phyloP scores from a whole-genome alignment of 2,888 invertebrate species.

The Lochmaea crataegi region DNA sequence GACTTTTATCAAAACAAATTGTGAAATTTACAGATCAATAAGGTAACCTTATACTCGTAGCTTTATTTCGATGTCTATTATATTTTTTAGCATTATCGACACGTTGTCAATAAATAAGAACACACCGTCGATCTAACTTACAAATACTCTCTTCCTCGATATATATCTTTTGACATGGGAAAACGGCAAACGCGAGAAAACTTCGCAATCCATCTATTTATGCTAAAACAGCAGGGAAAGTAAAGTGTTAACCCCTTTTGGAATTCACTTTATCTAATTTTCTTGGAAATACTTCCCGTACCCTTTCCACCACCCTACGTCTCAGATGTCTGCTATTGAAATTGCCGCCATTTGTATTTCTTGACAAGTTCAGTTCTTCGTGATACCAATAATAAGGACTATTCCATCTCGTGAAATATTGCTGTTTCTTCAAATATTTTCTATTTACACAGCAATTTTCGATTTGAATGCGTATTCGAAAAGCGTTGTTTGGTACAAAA shows the following conservation, averaged over 20 bases:
- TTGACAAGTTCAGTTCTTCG: constrained; percentile 53
- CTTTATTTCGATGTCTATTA: background rate
- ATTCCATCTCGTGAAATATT: constrained; percentile 23
- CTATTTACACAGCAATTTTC: constrained; percentile 29
- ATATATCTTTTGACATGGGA: constrained; percentile 27
- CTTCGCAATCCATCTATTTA: constrained; percentile 29
- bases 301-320: constrained; percentile 34
- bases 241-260: constrained; percentile 49
- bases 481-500: constrained; percentile 14
- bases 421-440: constrained; percentile 25
- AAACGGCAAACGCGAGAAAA: constrained; percentile 18
- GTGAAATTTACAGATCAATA: too few species aligned
- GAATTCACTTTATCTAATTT: constrained; percentile 54
- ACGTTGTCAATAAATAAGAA: background rate
- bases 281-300: constrained; percentile 52
- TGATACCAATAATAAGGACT: constrained; percentile 53
- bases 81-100: background rate
- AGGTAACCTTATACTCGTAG: background rate
- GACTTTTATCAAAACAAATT: too few species aligned
- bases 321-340: constrained; percentile 43
- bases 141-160: constrained; percentile 29
- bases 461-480: constrained; percentile 17
- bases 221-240: constrained; percentile 33
- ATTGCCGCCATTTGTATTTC: constrained; percentile 54
- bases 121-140: background rate